Percentiles rank a stretch among this genome's conserved stretches.
These are phyloP conservation scores for Erannis defoliaria DNA, from an alignment of 2,888 invertebrate species.

Conservation along the genomic window DNA sequence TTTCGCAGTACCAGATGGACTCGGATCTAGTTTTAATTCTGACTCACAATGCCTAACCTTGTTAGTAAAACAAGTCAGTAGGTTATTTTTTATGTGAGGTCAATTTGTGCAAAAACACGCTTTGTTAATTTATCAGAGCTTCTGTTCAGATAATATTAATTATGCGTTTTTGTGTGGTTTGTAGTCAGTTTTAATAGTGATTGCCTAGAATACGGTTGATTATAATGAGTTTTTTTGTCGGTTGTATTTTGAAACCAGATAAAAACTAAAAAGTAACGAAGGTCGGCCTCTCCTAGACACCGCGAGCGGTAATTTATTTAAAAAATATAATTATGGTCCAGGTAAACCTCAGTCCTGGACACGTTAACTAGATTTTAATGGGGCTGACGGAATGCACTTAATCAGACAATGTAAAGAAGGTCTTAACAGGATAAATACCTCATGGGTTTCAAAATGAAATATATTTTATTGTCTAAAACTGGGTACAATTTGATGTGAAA, in stretches of 20 bases:
- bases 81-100: conserved; percentile 13
- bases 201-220: not conserved
- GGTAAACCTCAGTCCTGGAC: conserved; percentile 41
- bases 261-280: conserved; percentile 37
- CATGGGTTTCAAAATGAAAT: not conserved
- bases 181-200: not conserved
- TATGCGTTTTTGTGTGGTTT: conserved; percentile 1
- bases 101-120: conserved; percentile 2
- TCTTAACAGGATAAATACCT: conserved; percentile 6
- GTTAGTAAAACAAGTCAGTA: conserved; percentile 11
- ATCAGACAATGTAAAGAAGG: conserved; percentile 39
- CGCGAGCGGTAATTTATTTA: conserved; percentile 33
- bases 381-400: conserved; percentile 37
- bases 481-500: too few species aligned
- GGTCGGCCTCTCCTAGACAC: conserved; percentile 32
- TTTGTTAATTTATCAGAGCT: conserved; percentile 3
- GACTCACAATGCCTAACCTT: conserved; percentile 17
- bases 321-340: conserved; percentile 45
- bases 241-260: conserved; percentile 13
- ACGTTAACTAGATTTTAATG: conserved; percentile 40
- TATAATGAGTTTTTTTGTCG: not conserved
- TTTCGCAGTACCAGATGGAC: conserved; percentile 4
- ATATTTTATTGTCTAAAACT: not conserved
- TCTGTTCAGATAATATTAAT: conserved; percentile 3
- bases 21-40: conserved; percentile 9